phyloP scores from a whole-genome alignment of 1,140 invertebrate species.

The Diuraphis noxia region DNA sequence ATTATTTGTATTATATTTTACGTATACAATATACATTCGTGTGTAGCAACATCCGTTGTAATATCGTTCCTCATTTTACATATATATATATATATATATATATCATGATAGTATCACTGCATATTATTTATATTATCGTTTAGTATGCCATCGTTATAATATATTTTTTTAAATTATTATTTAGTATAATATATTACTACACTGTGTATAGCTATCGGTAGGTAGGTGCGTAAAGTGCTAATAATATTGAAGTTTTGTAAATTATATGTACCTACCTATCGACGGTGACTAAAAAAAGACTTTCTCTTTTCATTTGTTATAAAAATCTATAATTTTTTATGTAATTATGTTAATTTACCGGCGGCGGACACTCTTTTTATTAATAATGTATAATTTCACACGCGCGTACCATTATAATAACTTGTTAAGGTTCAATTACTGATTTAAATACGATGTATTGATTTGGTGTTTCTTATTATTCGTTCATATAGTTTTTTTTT shows the following conservation, averaged over 20 bases:
- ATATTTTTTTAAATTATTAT: neutral
- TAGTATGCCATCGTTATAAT: neutral
- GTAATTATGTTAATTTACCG: constrained; percentile 29
- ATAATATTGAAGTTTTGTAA: constrained; percentile 22
- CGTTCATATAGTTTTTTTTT: neutral
- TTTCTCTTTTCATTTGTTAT: constrained; percentile 44
- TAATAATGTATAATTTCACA: constrained; percentile 6
- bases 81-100: too few relatives aligned
- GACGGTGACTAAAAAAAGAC: neutral
- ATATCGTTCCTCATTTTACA: too few relatives aligned
- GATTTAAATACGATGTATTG: constrained; percentile 20
- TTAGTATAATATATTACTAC: neutral
- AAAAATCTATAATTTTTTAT: constrained; percentile 30
- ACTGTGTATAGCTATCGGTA: neutral
- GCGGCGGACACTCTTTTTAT: constrained; percentile 6
- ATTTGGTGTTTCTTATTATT: constrained; percentile 18
- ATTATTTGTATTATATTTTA: too few relatives aligned
- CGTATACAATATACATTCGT: too few relatives aligned
- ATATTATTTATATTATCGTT: neutral
- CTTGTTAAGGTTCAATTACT: constrained; percentile 5
- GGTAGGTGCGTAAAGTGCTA: neutral
- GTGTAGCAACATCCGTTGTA: too few relatives aligned
- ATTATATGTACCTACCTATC: neutral
- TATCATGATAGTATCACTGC: neutral
- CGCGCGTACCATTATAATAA: constrained; percentile 19